These are phyloP conservation scores for Tragelaphus scriptus DNA, from an alignment of 2,113 vertebrate genomes.

Conservation along the genomic window DNA sequence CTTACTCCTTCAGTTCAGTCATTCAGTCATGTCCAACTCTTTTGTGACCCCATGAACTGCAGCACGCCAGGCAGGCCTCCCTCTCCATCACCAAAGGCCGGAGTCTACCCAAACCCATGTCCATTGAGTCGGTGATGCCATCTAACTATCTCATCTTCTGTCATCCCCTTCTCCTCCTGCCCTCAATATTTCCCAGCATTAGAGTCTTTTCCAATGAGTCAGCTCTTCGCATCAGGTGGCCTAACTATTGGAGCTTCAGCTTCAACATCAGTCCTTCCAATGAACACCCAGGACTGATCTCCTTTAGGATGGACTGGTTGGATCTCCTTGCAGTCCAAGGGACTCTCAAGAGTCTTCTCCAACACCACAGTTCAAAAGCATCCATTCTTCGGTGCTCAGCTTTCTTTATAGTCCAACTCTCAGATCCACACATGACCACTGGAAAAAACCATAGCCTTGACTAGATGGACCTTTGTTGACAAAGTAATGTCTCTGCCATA, in stretches of 20 bases:
- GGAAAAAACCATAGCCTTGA: neutral
- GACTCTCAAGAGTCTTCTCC: neutral
- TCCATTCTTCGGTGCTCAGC: rapidly evolving
- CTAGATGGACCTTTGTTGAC: rapidly evolving
- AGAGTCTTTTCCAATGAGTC: neutral
- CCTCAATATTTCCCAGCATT: neutral
- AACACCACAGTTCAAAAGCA: neutral
- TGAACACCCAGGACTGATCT: neutral
- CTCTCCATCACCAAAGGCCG: rapidly evolving
- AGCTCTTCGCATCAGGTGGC: rapidly evolving
- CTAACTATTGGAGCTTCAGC: neutral
- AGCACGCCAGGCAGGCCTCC: neutral
- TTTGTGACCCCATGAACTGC: neutral
- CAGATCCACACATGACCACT: neutral
- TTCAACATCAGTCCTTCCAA: neutral
- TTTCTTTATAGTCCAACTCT: neutral
- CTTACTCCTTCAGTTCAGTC: neutral
- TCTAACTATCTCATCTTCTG: neutral
- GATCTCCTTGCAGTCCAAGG: neutral
- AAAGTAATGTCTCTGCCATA: neutral
- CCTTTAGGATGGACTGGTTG: neutral
- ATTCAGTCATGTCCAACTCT: neutral
- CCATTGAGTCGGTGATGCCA: neutral
- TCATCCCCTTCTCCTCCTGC: neutral
- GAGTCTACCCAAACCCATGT: neutral